Evolutionary conservation across 2,797 vertebrate species (phyloP), one percentile per base, ranked within the genome.

Genomic region (Tachyglossus aculeatus): DNA sequence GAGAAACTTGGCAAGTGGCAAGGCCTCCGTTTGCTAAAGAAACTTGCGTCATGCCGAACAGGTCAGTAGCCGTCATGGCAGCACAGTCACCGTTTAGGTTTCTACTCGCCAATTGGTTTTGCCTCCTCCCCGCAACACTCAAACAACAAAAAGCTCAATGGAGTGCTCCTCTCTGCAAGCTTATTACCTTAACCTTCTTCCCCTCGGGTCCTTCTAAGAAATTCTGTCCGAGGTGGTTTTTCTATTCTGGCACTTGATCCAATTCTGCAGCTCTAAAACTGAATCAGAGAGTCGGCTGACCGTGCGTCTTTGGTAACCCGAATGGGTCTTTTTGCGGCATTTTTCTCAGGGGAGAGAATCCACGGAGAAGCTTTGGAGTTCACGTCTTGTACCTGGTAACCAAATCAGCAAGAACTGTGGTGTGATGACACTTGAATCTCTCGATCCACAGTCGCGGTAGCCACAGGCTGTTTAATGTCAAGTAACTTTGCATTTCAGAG

Each of bases 191-290:
- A 44, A 52, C 55, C 12, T 32, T 43, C 34, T 52, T 56, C 63
- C 57, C 69, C 44, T 52, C 15, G 3, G 67, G 27, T 15, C 15
- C 58, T 80, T 66, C 53, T 57, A 40, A 58, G 65, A 70, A 73
- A 50, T 18, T 15, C 25, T 36, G 15, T 54, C 62, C 41, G 5
- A 3, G 31, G 19, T 34, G 19, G 39, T 55, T 57, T 50, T 72
- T 51, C 32, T 5, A 57, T 19, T 15, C 48, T 64, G 71, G 51
- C 36, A 6, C 44, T 55, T 65, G 38, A 61, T 19, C 11, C n/a
- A 34, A 9, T 66, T 34, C 43, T 67, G 14, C 61, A 43, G 10
- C 1, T 45, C 54, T 31, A 31, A 36, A 67, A 52, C 33, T 29
- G 16, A 18, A 19, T 10, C 25, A 27, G 33, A 9, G 58, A 70